Base-by-base conservation (phyloP, 1,140 invertebrate genomes). In the Ridgeia piscesae region DNA sequence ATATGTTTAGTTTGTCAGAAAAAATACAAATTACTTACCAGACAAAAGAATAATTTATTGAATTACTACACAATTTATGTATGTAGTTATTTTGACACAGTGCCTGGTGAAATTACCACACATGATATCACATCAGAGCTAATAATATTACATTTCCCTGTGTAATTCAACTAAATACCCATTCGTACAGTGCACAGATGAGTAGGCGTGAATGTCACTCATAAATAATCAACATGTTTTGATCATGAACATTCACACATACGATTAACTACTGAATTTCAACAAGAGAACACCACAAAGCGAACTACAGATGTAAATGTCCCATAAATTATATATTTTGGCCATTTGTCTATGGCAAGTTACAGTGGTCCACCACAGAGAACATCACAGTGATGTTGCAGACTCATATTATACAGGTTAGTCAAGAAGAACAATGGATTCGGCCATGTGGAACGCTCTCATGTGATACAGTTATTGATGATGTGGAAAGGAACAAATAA, bases 201-300 rank as follows among this genome's bases (percentile, higher is more conserved):
- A 77, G 17, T 77, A 77, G 58, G 11, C 11, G 58, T 77, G 58
- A 21, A 31, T 77, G 58, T 27, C 27, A 21, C 6, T 77, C 0
- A 77, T 77, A 77, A 77, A 77, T 77, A 77, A 77, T 77, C 17
- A 77, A 77, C 58, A 77, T 77, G 58, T 77, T 77, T 77, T 77
- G 58, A 77, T 17, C 58, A 21, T 21, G 58, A 77, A 77, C 58
- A 21, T 77, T 77, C 58, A 77, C 58, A 8, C 58, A 77, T 14
- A 77, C 6, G 27, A 77, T 77, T 21, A 77, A 77, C 58, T 77
- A 11, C 4, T 42, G 42, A 11, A 42, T 42, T 42, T 42, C 42
- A 11, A 77, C 58, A 77, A 21, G 27, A 77, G 11, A 77, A 77
- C 58, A 77, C 58, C 27, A 31, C 27, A 17, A 77, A 77, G 14